Base-by-base conservation (phyloP, 2,888 invertebrate species). In the Argyresthia goedartella region DNA sequence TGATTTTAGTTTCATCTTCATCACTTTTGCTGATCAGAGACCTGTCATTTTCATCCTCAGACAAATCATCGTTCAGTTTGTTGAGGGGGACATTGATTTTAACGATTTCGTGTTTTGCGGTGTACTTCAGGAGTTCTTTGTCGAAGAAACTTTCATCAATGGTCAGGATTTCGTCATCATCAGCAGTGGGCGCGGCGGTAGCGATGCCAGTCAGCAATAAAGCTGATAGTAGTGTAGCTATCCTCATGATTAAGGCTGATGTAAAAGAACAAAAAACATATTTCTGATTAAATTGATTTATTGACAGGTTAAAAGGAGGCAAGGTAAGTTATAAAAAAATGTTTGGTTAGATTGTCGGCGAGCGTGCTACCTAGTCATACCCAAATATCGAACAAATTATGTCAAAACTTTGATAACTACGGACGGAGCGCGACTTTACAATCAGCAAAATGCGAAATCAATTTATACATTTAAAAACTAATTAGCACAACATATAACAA, bases 81-180 rank as follows among this genome's bases (percentile, higher is more conserved):
- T 71, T 72, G 3, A 72, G 8, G 0, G 73, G 71, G 0, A 66
- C 57, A n/a, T 65, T 9, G 1, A 73, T 58, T 10, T 65, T 66
- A 25, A 71, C 63, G 4, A 72, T 64, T 1, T 71, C 67, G 49
- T 72, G 59, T 35, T 71, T 48, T 1, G 62, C 57, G 4, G 58
- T 61, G 53, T 71, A 67, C 10, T 67, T 54, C 2, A 54, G 60
- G 1, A 70, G 50, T 4, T 56, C 54, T 0, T 62, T 55, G 0
- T 60, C 57, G 56, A 66, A 73, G 55, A 69, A 66, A 0, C 69
- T 60, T 4, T 57, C 33, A 3, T 53, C 59, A 3, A 73, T 48
- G 6, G 53, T 16, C 0, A 71, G 35, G 8, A 36, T 54, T 0
- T 65, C 61, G 6, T 61, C 53, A 4, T 58, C 50, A 42, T 53